Evolutionary conservation across 2,888 invertebrate species (phyloP), one percentile per base, ranked within the genome.

Genomic region (Monochamus alternatus): DNA sequence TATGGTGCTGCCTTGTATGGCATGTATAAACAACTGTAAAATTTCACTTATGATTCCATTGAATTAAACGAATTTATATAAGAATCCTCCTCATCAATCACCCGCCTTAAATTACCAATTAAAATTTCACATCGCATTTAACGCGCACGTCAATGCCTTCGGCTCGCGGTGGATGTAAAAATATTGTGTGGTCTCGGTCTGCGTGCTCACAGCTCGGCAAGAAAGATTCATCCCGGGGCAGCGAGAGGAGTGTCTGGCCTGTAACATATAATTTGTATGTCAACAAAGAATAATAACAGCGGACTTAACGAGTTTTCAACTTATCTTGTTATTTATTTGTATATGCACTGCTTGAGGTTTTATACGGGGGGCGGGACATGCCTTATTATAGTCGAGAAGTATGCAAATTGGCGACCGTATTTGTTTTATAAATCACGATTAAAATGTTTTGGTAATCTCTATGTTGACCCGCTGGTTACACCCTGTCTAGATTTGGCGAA

Each of bases 271-370:
- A 88, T 88, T 88, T 88, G 87, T 87, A 84, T 88, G 88, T 88
- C 88, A 88, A 88, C 88, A 88, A 86, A 87, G 87, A 87, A 88
- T 88, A 88, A 88, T 88, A 87, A 87, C 87, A 84, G 84, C 85
- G 77, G 82, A 85, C 85, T 86, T 88, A 88, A 88, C 87, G 87
- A 88, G 88, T 87, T 88, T 86, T 83, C 84, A 81, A 84, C 85
- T 87, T 86, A 86, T 87, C 87, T 86, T 83, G 85, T 87, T 87
- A 87, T 87, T 87, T 87, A 87, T 87, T 87, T 86, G 84, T 83
- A 76, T 81, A 78, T 70, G 74, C 69, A 75, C 62, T 81, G 82
- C 83, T 81, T 73, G 81, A 80, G 82, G 80, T 82, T 80, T 52
- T 81, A 79, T 81, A 76, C 64, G 62, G 64, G 62, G 62, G 66